Base-by-base conservation (phyloP, 2,797 vertebrate species). In the Peromyscus attwateri region DNA sequence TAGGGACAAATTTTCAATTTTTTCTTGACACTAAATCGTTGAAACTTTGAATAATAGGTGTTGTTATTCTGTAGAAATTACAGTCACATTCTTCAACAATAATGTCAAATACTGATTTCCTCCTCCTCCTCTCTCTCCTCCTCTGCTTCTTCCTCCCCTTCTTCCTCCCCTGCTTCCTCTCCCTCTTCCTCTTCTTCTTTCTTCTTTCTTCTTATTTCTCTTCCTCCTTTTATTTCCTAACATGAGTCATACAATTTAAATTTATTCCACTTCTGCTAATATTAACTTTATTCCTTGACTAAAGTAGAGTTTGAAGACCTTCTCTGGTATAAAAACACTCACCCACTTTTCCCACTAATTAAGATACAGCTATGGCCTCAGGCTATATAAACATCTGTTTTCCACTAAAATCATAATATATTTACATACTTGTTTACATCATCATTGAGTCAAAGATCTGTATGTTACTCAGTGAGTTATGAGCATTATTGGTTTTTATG, bases 261-360 rank as follows among this genome's bases (percentile, higher is more conserved):
- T 62, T 23, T 94, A 27, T 91, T 1, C 25, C 13, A 34, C 83
- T 64, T 57, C 40, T 92, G 52, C 7, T 92, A 34, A 83, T n/a
- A 73, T 27, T 93, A 79, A 77, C 71, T 92, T 87, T 29, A 77
- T 76, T 76, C 82, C 87, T 94, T 75, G 40, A 82, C 31, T 81
- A 66, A 87, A 49, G 11, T 73, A 23, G 23, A 49, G 1, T 43
- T 43, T 80, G 8, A 40, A 13, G 37, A 40, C 46, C 57, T 79
- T 43, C 1, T 29, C 14, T 82, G 87, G 49, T 89, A 21, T 2
- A 57, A 79, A 77, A 49, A 55, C 91, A 55, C 17, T 79, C 31
- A 87, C 4, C 52, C 52, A 80, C 40, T 52, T 97, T 77, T 43
- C 17, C 31, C 68, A 89, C 82, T 92, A 84, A 66, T 75, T 91